phyloP scores from a whole-genome alignment of 1,140 invertebrate species.

The Pseudomyrmex pallidus region DNA sequence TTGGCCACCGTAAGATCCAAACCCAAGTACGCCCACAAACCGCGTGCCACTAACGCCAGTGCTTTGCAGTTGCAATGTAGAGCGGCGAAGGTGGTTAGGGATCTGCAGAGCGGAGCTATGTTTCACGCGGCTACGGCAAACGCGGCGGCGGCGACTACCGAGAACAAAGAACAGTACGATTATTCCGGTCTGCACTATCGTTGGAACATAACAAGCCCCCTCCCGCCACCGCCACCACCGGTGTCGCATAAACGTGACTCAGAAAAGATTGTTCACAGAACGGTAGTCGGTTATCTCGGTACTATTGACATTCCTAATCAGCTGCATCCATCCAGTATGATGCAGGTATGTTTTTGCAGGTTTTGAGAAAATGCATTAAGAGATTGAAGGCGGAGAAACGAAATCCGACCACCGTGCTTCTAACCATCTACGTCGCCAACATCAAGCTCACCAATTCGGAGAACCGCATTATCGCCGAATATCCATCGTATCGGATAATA shows the following conservation, averaged over 20 bases:
- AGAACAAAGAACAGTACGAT: conserved; percentile 76
- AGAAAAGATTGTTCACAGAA: conserved; percentile 90
- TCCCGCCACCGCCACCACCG: conserved; percentile 83
- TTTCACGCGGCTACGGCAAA: conserved; percentile 77
- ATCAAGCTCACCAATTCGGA: conserved; percentile 91
- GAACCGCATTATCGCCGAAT: conserved; percentile 90
- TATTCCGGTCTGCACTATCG: conserved; percentile 78
- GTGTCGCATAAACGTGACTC: conserved; percentile 82
- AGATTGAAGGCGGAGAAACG: conserved; percentile 95
- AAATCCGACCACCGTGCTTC: conserved; percentile 93
- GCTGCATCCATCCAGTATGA: conserved; percentile 90
- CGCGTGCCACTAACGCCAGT: conserved; percentile 76
- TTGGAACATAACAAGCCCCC: conserved; percentile 82
- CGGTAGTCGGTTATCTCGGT: conserved; percentile 96
- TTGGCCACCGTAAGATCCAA: conserved; percentile 85
- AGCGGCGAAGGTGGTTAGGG: conserved; percentile 86
- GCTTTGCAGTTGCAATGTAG: conserved; percentile 81
- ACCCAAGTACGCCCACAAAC: conserved; percentile 88
- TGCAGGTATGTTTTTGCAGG: conserved; percentile 86
- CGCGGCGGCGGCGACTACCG: conserved; percentile 64
- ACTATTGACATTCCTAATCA: conserved; percentile 98
- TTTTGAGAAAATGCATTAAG: conserved; percentile 92
- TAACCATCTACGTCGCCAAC: conserved; percentile 92
- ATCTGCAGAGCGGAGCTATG: conserved; percentile 86
- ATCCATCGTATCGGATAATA: conserved; percentile 93